phyloP scores from a whole-genome alignment of 2,797 vertebrate genomes.

The Dipus sagitta region DNA sequence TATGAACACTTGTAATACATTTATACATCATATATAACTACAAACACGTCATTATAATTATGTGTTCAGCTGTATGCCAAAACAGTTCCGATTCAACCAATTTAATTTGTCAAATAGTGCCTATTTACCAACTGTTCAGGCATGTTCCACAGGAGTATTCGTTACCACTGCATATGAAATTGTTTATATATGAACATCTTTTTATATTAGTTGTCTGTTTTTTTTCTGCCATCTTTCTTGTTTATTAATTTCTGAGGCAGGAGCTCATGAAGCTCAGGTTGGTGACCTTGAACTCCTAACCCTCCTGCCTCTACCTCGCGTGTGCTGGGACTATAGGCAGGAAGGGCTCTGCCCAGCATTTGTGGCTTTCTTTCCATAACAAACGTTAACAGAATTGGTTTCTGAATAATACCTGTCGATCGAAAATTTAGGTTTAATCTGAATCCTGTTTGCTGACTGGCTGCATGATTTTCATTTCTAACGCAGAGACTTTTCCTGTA shows the following conservation, averaged over 20 bases:
- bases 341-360: neutral
- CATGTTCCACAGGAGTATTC: constrained; percentile 35
- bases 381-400: constrained; percentile 27
- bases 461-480: constrained; percentile 17
- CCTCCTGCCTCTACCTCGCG: neutral
- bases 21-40: constrained; percentile 56
- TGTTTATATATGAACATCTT: constrained; percentile 24
- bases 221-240: neutral
- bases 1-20: constrained; percentile 52
- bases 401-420: constrained; percentile 28
- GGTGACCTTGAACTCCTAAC: neutral
- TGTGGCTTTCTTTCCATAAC: constrained; percentile 39
- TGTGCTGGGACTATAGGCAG: neutral
- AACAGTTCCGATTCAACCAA: constrained; percentile 59
- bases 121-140: constrained; percentile 36
- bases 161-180: neutral
- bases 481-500: constrained; percentile 46
- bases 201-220: neutral
- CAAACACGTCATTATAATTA: neutral
- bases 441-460: constrained; percentile 39
- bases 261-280: neutral
- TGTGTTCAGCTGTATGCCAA: constrained; percentile 27
- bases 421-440: constrained; percentile 62
- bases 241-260: neutral
- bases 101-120: constrained; percentile 40